Evolutionary conservation across 2,113 vertebrate species (phyloP).

Genomic region (Pteruthius melanotis): DNA sequence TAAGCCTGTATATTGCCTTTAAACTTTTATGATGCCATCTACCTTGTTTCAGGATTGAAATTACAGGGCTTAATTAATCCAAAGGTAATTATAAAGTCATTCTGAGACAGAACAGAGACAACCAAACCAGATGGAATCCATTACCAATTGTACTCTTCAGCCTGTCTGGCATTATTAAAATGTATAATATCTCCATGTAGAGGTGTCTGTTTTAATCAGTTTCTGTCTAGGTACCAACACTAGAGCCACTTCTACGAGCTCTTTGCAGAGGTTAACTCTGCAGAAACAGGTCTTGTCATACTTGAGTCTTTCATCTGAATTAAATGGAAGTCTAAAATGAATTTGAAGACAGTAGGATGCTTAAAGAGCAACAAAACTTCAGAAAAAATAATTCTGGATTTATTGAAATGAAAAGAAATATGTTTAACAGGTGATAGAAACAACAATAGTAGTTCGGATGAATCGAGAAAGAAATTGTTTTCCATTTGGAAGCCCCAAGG

Average conservation of each 20-base stretch:
- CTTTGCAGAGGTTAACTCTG: background rate
- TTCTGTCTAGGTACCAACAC: background rate
- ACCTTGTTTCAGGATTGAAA: background rate
- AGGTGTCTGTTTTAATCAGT: background rate
- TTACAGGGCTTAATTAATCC: background rate
- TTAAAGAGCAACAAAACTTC: background rate
- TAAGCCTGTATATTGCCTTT: background rate
- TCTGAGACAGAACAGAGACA: constrained; percentile 11
- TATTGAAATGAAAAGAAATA: background rate
- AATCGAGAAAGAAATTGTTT: background rate
- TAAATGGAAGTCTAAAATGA: background rate
- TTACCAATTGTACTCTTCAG: background rate
- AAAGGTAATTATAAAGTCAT: constrained; percentile 36
- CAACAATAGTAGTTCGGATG: background rate
- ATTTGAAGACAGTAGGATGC: background rate
- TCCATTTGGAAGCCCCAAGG: background rate
- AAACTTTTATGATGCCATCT: background rate
- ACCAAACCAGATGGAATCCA: constrained; percentile 42
- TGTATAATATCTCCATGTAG: constrained; percentile 5
- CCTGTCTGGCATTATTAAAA: constrained; percentile 23
- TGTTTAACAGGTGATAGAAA: background rate
- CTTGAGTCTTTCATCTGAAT: background rate
- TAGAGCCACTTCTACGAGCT: background rate
- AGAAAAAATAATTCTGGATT: background rate
- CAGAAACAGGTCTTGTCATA: background rate